Evolutionary conservation across 2,113 vertebrate genomes (phyloP).

Genomic region (Plecotus auritus): DNA sequence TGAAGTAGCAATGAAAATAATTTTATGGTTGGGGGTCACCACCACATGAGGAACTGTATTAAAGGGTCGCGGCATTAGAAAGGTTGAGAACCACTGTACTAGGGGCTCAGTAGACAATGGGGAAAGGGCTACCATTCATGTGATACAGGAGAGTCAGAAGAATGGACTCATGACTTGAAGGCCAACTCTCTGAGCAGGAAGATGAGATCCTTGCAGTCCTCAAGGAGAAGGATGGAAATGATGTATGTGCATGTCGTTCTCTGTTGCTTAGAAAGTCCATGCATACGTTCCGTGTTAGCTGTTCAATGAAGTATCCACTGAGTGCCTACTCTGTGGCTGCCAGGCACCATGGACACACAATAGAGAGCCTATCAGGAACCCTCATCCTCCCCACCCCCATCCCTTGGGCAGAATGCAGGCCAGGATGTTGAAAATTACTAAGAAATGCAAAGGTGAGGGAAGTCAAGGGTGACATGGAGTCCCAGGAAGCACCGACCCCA

Average conservation of each 20-base stretch:
- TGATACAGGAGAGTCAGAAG: not conserved
- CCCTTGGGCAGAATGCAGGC: not conserved
- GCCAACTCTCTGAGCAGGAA: not conserved
- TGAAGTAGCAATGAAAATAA: too few relatives aligned
- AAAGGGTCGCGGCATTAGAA: too few relatives aligned
- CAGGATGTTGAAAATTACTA: not conserved
- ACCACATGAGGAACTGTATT: too few relatives aligned
- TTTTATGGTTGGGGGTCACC: too few relatives aligned
- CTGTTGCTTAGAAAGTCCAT: not conserved
- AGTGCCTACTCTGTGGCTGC: not conserved
- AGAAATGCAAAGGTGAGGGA: not conserved
- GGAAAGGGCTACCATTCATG: too few relatives aligned
- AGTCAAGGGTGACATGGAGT: fast-evolving
- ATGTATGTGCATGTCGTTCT: not conserved
- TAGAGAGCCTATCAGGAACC: too few relatives aligned
- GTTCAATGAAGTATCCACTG: too few relatives aligned
- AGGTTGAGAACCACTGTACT: too few relatives aligned
- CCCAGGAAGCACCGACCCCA: not conserved
- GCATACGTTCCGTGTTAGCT: not conserved
- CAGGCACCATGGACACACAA: not conserved
- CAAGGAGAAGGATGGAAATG: not conserved
- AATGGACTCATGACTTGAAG: not conserved
- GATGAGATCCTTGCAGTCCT: not conserved
- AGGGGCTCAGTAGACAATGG: not conserved
- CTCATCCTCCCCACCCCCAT: not conserved